Conservation (phyloP, 1,140 invertebrate genomes). For the Helicoverpa armigera region DNA sequence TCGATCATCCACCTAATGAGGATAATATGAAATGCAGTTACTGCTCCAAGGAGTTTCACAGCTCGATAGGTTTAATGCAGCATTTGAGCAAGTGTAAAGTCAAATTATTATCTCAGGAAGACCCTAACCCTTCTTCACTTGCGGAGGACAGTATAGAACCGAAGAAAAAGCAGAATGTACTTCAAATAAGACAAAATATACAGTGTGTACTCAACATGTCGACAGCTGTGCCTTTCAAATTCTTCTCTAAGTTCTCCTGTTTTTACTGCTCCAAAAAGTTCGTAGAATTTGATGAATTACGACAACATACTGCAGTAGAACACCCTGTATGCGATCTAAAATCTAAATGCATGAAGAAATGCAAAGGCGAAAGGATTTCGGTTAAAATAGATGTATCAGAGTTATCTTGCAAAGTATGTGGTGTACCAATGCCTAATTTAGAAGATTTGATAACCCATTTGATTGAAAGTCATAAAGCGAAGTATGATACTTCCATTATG, state of each 20-base stretch:
- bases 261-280: slow-evolving; percentile 79
- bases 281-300: slow-evolving; percentile 73
- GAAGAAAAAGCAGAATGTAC: slow-evolving; percentile 68
- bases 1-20: slow-evolving; percentile 64
- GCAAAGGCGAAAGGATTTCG: slow-evolving; percentile 73
- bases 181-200: slow-evolving; percentile 75
- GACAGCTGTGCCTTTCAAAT: slow-evolving; percentile 77
- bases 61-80: slow-evolving; percentile 67
- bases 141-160: slow-evolving; percentile 56
- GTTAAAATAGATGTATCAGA: slow-evolving; percentile 76
- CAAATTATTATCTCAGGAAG: slow-evolving; percentile 54
- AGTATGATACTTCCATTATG: slow-evolving; percentile 70
- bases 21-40: slow-evolving; percentile 64
- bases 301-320: slow-evolving; percentile 68
- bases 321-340: slow-evolving; percentile 78
- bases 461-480: slow-evolving; percentile 68
- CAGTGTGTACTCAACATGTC: slow-evolving; percentile 77
- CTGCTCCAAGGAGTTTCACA: slow-evolving; percentile 70
- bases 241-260: slow-evolving; percentile 74
- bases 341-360: slow-evolving; percentile 73
- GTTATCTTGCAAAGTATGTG: slow-evolving; percentile 72
- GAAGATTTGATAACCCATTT: slow-evolving; percentile 73
- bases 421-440: slow-evolving; percentile 62
- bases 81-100: slow-evolving; percentile 69
- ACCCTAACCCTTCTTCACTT: slow-evolving; percentile 29